phyloP scores from a whole-genome alignment of 92 coral and sea anemone genomes.

The Paramuricea clavata region DNA sequence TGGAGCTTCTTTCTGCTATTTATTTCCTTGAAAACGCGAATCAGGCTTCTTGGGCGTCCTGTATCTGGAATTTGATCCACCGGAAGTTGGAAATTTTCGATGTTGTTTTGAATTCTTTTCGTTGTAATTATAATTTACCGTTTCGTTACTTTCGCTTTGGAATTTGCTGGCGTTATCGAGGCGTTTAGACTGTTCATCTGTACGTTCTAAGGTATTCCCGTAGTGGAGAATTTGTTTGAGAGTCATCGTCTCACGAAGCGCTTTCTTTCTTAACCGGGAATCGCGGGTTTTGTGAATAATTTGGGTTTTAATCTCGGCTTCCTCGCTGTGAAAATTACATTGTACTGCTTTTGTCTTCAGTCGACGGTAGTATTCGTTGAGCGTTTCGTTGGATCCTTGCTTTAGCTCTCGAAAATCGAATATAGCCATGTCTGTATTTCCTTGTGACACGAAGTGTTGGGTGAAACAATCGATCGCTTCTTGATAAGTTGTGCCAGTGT shows the following conservation, averaged over 20 bases:
- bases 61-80: not conserved
- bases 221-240: slow-evolving; percentile 32
- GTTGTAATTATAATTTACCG: slow-evolving; percentile 6
- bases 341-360: slow-evolving; percentile 53
- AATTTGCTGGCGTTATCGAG: slow-evolving; percentile 24
- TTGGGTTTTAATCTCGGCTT: slow-evolving; percentile 51
- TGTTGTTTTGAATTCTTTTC: not conserved
- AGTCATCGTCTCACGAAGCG: slow-evolving; percentile 50
- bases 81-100: not conserved
- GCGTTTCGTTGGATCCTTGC: slow-evolving; percentile 49
- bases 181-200: slow-evolving; percentile 57
- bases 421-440: slow-evolving; percentile 51
- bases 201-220: slow-evolving; percentile 46
- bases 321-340: slow-evolving; percentile 41
- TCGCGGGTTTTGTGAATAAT: slow-evolving; percentile 61
- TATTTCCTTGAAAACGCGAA: too few relatives aligned
- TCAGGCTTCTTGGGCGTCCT: slow-evolving; percentile 2
- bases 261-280: slow-evolving; percentile 57
- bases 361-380: slow-evolving; percentile 56
- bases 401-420: slow-evolving; percentile 55
- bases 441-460: slow-evolving; percentile 31
- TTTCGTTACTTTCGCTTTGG: slow-evolving; percentile 31
- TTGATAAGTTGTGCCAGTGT: slow-evolving; percentile 58
- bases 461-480: slow-evolving; percentile 43
- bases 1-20: slow-evolving; percentile 4